These are phyloP conservation scores for Therioaphis trifolii DNA, from an alignment of 2,888 invertebrate species.

Conservation along the genomic window DNA sequence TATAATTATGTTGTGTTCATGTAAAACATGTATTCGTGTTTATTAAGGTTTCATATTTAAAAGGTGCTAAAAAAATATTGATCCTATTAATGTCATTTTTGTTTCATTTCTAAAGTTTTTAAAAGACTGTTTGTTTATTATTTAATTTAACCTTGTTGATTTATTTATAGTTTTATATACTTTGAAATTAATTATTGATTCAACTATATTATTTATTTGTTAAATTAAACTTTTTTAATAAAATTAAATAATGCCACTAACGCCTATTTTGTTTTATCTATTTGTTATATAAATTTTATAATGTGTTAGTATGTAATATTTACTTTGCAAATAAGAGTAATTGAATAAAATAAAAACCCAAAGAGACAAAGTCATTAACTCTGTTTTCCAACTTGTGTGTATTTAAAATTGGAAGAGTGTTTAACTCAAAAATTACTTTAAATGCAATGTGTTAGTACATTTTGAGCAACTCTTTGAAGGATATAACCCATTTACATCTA, in stretches of 20 bases:
- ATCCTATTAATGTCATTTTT: constrained; percentile 11
- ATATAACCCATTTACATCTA: too few relatives aligned
- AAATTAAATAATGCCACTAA: background rate
- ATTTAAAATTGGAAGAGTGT: too few relatives aligned
- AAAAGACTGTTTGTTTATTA: constrained; percentile 49
- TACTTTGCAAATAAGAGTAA: too few relatives aligned
- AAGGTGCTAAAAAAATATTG: constrained; percentile 31
- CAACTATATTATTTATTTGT: constrained; percentile 15
- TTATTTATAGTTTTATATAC: constrained; percentile 49
- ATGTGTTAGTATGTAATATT: too few relatives aligned
- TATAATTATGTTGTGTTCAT: constrained; percentile 29
- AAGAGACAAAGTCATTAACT: too few relatives aligned
- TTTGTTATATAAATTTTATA: too few relatives aligned
- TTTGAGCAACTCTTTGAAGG: too few relatives aligned
- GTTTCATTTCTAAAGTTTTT: constrained; percentile 23
- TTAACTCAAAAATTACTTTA: too few relatives aligned
- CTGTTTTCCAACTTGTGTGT: too few relatives aligned
- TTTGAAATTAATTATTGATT: constrained; percentile 16
- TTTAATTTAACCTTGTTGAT: constrained; percentile 38
- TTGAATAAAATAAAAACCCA: too few relatives aligned
- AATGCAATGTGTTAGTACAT: too few relatives aligned
- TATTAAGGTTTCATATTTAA: constrained; percentile 10
- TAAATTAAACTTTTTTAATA: constrained; percentile 16
- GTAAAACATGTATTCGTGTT: background rate
- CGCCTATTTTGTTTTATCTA: background rate